These are phyloP conservation scores for Enteromius radiatus DNA, from an alignment of 2,797 vertebrate genomes.

Conservation along the genomic window DNA sequence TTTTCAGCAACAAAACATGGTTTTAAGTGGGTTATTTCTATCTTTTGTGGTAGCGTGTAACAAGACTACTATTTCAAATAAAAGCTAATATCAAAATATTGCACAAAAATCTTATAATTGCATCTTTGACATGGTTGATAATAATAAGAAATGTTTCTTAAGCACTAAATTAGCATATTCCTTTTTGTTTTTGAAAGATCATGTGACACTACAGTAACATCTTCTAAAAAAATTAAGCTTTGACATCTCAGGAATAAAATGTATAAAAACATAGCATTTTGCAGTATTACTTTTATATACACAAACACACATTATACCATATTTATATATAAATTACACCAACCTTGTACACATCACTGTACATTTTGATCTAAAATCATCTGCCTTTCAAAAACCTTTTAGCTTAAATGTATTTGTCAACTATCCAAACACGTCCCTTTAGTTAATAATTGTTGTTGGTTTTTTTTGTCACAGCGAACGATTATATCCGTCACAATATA, in stretches of 20 bases:
- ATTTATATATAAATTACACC: too few species aligned
- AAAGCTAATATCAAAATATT: too few species aligned
- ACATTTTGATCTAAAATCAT: not conserved
- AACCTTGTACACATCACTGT: not conserved
- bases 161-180: too few species aligned
- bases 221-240: not conserved
- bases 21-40: too few species aligned
- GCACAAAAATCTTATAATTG: not conserved
- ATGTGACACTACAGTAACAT: too few species aligned
- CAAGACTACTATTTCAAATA: not conserved
- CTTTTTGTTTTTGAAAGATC: not conserved
- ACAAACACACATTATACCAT: too few species aligned
- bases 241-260: not conserved
- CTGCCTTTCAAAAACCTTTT: not conserved
- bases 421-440: not conserved
- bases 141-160: not conserved
- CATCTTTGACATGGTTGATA: not conserved
- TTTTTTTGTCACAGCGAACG: conserved; percentile 71
- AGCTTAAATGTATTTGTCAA: not conserved
- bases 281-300: not conserved
- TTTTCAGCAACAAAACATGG: too few species aligned
- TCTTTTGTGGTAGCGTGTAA: too few species aligned
- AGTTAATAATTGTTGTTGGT: not conserved
- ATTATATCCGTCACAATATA: conserved; percentile 84
- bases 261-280: not conserved